Evolutionary conservation across 2,113 vertebrate genomes (phyloP).

Genomic region (Aegotheles bennettii): DNA sequence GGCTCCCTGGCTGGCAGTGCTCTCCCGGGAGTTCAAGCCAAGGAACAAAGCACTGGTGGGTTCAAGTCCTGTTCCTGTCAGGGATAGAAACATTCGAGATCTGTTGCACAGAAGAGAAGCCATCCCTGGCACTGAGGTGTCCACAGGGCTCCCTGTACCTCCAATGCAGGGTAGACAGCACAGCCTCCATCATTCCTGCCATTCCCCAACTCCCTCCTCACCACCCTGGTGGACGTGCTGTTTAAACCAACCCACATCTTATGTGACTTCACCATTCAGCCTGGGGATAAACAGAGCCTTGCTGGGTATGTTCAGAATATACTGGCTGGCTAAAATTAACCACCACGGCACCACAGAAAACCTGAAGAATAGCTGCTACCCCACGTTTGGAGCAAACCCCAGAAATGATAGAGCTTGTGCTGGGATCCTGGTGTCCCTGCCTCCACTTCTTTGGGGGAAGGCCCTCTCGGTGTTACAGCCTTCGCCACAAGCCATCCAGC

Average conservation of each 20-base stretch:
- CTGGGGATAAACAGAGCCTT: neutral
- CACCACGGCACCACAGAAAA: neutral
- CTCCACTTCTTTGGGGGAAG: neutral
- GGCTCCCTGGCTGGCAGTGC: neutral
- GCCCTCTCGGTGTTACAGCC: neutral
- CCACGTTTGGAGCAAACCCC: neutral
- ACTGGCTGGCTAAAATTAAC: slow-evolving; percentile 13
- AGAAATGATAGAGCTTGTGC: neutral
- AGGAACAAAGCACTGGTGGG: neutral
- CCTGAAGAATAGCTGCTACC: neutral
- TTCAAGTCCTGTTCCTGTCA: neutral
- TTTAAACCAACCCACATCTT: neutral
- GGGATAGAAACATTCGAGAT: rapidly evolving
- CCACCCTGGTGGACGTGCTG: neutral
- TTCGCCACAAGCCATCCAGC: neutral
- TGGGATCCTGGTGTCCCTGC: neutral
- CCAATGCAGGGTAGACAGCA: neutral
- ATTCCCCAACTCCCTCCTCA: neutral
- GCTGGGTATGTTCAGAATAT: neutral
- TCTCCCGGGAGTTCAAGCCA: neutral
- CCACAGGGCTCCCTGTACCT: neutral
- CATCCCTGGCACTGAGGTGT: rapidly evolving
- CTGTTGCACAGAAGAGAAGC: neutral
- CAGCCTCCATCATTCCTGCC: neutral
- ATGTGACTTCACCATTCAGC: neutral